Percentiles rank a stretch among this genome's conserved stretches.
phyloP scores from a whole-genome alignment of 1,140 invertebrate genomes.

The Carcinoscorpius rotundicauda region DNA sequence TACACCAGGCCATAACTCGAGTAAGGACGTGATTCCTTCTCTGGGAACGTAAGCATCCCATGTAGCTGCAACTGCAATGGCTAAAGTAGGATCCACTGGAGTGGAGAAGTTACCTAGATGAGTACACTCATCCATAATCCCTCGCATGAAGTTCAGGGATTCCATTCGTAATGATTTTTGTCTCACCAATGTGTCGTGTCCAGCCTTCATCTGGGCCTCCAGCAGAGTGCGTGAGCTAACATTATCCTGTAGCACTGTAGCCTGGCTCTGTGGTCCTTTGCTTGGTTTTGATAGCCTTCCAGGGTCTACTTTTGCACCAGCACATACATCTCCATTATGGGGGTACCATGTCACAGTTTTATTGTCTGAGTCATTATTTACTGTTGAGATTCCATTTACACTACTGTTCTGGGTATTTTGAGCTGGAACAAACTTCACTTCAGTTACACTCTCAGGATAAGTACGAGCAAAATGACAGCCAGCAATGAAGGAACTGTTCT shows the following conservation, averaged over 20 bases:
- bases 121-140: conserved; percentile 98
- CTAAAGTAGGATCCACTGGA: conserved; percentile 27
- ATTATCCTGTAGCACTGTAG: background rate
- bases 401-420: too few species aligned
- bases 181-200: too few species aligned
- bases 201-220: too few species aligned
- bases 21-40: conserved; percentile 60
- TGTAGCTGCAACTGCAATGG: conserved; percentile 32
- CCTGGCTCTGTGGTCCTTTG: conserved; percentile 1
- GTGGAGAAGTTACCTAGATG: conserved; percentile 82
- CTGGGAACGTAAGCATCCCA: conserved; percentile 88
- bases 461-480: conserved; percentile 67
- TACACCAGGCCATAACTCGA: conserved; percentile 82
- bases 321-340: too few species aligned
- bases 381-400: too few species aligned
- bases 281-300: background rate
- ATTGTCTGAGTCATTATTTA: too few species aligned
- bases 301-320: too few species aligned
- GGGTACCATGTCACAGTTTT: too few species aligned
- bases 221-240: too few species aligned
- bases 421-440: too few species aligned
- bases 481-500: conserved; percentile 36
- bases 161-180: conserved; percentile 32
- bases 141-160: conserved; percentile 86
- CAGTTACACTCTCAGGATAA: conserved; percentile 38